These are phyloP conservation scores for Amblyopsis hoosieri DNA, from an alignment of 2,797 vertebrate genomes.

Conservation along the genomic window DNA sequence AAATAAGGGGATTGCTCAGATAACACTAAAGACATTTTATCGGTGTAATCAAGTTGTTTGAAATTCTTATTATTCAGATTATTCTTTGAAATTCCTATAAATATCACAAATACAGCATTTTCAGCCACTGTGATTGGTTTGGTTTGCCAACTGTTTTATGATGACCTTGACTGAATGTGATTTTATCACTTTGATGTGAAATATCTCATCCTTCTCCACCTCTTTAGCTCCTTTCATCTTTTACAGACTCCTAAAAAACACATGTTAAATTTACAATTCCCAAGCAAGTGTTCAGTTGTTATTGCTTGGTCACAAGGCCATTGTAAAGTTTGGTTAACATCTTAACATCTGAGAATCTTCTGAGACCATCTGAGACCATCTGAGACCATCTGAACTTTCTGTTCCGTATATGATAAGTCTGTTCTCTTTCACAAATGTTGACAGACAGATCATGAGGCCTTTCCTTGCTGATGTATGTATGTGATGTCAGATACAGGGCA, in stretches of 20 bases:
- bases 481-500: slow-evolving; percentile 28
- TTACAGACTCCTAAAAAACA: slow-evolving; percentile 74
- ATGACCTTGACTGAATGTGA: slow-evolving; percentile 11
- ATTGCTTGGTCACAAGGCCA: slow-evolving; percentile 66
- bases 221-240: slow-evolving; percentile 70
- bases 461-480: slow-evolving; percentile 9
- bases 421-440: not conserved
- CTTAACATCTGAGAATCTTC: slow-evolving; percentile 8
- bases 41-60: no score
- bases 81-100: no score
- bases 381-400: not conserved
- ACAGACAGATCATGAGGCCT: slow-evolving; percentile 4
- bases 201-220: slow-evolving; percentile 51
- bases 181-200: slow-evolving; percentile 58
- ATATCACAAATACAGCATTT: not conserved
- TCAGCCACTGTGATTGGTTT: not conserved
- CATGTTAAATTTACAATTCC: slow-evolving; percentile 72
- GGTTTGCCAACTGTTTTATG: slow-evolving; percentile 26
- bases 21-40: no score
- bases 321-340: slow-evolving; percentile 54
- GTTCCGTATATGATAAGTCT: not conserved
- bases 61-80: no score
- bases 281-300: slow-evolving; percentile 64
- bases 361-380: not conserved
- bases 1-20: no score